These are phyloP conservation scores for Pelecanus crispus DNA, from an alignment of 2,113 vertebrate genomes.

Conservation along the genomic window DNA sequence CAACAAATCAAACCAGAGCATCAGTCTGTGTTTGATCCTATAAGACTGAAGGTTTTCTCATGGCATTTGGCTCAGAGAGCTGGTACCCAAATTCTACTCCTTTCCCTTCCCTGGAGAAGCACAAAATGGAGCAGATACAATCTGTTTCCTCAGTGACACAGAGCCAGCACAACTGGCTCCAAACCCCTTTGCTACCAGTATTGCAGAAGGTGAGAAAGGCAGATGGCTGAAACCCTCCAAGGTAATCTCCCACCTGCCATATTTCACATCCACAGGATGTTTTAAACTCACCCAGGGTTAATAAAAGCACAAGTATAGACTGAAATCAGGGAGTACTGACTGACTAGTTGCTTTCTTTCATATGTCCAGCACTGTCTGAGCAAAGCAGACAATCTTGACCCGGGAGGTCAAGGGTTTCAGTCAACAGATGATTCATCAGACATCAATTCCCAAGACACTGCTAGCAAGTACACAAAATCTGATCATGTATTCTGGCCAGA, in stretches of 20 bases:
- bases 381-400: background rate
- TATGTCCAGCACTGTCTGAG: background rate
- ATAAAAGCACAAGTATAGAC: background rate
- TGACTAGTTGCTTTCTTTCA: background rate
- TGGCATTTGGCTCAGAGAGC: background rate
- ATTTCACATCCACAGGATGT: background rate
- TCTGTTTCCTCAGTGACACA: background rate
- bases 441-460: background rate
- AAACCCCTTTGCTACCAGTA: background rate
- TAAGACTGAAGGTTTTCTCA: background rate
- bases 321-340: background rate
- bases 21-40: background rate
- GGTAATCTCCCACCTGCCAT: background rate
- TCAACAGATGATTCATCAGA: background rate
- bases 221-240: background rate
- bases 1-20: background rate
- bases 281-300: background rate
- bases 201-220: background rate
- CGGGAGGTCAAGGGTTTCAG: background rate
- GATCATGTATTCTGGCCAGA: background rate
- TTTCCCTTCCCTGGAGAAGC: background rate
- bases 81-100: background rate
- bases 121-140: background rate
- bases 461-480: background rate
- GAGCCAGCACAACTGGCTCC: background rate